Conservation (phyloP, 2,113 vertebrate genomes). For the Amphilophus citrinellus region DNA sequence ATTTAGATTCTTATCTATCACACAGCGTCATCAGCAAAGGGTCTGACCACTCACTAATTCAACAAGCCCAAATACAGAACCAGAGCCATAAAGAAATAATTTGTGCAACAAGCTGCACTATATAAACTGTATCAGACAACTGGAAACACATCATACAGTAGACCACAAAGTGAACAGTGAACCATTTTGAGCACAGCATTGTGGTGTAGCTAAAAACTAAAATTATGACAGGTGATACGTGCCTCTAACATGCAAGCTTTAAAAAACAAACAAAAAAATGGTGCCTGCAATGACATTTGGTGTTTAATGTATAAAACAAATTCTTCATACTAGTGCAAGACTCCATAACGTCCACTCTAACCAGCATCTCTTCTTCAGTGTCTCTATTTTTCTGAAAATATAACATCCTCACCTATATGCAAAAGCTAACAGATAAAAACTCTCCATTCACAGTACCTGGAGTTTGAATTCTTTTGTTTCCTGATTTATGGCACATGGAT, state of each 20-base stretch:
- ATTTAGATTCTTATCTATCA: too few relatives aligned
- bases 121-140: background rate
- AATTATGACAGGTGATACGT: background rate
- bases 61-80: background rate
- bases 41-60: background rate
- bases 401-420: accelerated
- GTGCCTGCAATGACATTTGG: too few relatives aligned
- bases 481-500: background rate
- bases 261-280: too few relatives aligned
- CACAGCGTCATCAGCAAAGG: background rate
- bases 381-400: background rate
- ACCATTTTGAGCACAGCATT: background rate
- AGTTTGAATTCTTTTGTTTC: background rate
- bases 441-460: background rate
- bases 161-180: background rate
- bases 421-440: background rate
- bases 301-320: too few relatives aligned
- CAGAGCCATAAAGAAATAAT: background rate
- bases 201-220: background rate
- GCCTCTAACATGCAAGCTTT: too few relatives aligned
- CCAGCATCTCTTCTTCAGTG: too few relatives aligned
- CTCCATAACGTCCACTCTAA: background rate
- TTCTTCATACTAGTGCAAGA: background rate
- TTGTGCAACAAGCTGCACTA: background rate
- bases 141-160: background rate